Evolutionary conservation across 2,113 vertebrate species (phyloP).

Genomic region (Cettia cetti): DNA sequence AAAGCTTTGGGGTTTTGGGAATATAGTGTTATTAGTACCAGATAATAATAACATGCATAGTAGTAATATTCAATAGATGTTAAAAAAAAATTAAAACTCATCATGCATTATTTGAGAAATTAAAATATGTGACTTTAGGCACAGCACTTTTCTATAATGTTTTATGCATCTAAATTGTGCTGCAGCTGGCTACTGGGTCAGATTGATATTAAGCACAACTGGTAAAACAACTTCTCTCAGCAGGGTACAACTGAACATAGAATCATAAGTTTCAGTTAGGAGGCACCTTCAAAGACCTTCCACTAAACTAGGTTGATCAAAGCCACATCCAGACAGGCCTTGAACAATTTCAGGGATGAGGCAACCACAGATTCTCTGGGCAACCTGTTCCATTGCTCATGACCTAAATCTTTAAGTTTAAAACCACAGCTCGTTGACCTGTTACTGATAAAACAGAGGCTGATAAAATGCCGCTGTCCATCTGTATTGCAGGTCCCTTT

Average conservation of each 20-base stretch:
- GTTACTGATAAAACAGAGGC: not conserved
- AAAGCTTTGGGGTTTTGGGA: not conserved
- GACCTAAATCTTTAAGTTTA: not conserved
- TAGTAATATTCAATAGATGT: not conserved
- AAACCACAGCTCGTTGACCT: not conserved
- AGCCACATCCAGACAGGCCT: not conserved
- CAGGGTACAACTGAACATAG: accelerated
- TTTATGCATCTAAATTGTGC: not conserved
- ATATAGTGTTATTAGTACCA: not conserved
- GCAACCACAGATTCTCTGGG: not conserved
- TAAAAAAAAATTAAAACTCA: not conserved
- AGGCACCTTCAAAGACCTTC: not conserved
- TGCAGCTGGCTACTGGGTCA: not conserved
- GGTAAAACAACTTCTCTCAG: not conserved
- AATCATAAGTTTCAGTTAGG: not conserved
- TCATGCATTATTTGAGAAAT: not conserved
- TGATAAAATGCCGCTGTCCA: not conserved
- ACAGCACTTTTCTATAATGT: not conserved
- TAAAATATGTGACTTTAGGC: not conserved
- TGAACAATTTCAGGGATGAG: not conserved
- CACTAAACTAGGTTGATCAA: not conserved
- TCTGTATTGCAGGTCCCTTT: not conserved
- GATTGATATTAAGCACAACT: not conserved
- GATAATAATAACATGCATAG: not conserved
- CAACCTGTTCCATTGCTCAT: accelerated